These are phyloP conservation scores for Nomada ferruginata DNA, from an alignment of 2,888 invertebrate species.

Conservation along the genomic window DNA sequence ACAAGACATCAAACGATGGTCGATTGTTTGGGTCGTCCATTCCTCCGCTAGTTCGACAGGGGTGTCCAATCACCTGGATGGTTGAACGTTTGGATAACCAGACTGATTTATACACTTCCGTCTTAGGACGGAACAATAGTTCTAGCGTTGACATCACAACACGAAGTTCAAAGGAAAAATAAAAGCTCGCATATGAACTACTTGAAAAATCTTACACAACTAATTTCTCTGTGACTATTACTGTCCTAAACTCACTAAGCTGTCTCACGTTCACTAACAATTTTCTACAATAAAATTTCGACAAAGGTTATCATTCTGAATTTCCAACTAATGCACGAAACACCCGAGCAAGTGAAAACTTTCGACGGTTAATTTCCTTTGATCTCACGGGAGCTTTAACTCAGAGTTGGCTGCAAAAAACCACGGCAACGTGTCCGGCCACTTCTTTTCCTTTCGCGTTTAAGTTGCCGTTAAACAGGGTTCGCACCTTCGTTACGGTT, in stretches of 20 bases:
- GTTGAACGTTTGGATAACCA: too few relatives aligned
- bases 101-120: too few relatives aligned
- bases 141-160: too few relatives aligned
- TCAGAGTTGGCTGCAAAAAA: slow-evolving; percentile 9
- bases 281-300: neutral
- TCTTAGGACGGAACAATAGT: too few relatives aligned
- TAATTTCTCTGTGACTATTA: neutral
- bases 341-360: neutral
- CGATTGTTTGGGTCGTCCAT: too few relatives aligned
- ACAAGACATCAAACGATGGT: too few relatives aligned
- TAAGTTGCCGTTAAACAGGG: slow-evolving; percentile 50
- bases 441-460: slow-evolving; percentile 41
- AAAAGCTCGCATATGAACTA: too few relatives aligned
- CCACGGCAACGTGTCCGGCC: slow-evolving; percentile 23
- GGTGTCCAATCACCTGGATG: too few relatives aligned
- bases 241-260: neutral
- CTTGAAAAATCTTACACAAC: neutral
- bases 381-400: slow-evolving; percentile 18
- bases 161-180: too few relatives aligned
- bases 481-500: slow-evolving; percentile 48
- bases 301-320: neutral
- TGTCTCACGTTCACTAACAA: too few relatives aligned
- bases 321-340: slow-evolving; percentile 6
- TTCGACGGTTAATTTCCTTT: slow-evolving; percentile 21
- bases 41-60: too few relatives aligned